These are phyloP conservation scores for Heliconius hewitsoni DNA, from an alignment of 1,140 invertebrate genomes.

Conservation along the genomic window DNA sequence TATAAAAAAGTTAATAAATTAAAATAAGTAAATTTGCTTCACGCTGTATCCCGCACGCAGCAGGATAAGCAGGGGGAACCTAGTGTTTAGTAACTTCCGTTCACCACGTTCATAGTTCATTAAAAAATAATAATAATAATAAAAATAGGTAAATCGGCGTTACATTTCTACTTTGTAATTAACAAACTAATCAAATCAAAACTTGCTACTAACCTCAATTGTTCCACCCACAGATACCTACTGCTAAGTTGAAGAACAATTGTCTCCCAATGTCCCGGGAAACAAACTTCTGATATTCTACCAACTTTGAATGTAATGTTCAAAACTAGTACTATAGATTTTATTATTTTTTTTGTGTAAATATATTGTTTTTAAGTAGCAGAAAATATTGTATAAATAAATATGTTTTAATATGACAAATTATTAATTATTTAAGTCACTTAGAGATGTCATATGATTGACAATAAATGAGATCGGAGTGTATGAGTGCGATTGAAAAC, in stretches of 20 bases:
- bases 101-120: too few species aligned
- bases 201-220: constrained; percentile 17
- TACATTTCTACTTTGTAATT: constrained; percentile 14
- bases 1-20: too few species aligned
- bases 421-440: neutral
- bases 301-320: neutral
- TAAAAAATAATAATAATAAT: neutral
- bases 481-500: neutral
- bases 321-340: neutral
- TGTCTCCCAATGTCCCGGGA: constrained; percentile 20
- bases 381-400: neutral
- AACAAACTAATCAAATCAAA: constrained; percentile 27
- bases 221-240: constrained; percentile 6
- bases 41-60: too few species aligned
- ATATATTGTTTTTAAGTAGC: neutral
- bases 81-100: too few species aligned
- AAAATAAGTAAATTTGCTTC: too few species aligned
- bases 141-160: neutral
- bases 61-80: too few species aligned
- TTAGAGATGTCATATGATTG: neutral
- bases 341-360: neutral
- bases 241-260: constrained; percentile 22
- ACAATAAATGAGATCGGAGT: neutral
- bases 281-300: constrained; percentile 15
- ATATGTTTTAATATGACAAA: too few species aligned